A percentile compares a stretch with the other conserved stretches of the same genome.
Conservation (phyloP, 2,888 invertebrate species). For the Tenodera sinensis region DNA sequence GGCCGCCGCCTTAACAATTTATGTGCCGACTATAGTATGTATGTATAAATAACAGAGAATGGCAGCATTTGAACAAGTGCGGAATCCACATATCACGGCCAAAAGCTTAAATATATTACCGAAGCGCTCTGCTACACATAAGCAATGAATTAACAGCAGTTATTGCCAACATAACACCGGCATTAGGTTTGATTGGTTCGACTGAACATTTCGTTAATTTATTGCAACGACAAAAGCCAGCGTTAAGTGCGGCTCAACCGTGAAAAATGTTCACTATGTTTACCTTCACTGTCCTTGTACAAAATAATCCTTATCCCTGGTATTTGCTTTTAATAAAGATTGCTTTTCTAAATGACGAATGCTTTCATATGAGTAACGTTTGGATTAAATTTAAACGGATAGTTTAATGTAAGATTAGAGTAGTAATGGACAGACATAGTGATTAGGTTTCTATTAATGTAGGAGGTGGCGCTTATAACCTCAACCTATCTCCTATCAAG, state of each 20-base stretch:
- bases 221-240: neutral
- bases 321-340: neutral
- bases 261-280: neutral
- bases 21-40: neutral
- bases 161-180: neutral
- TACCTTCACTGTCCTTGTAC: neutral
- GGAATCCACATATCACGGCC: neutral
- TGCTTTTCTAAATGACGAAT: neutral
- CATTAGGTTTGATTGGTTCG: neutral
- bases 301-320: neutral
- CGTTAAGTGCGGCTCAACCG: neutral
- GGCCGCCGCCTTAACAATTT: neutral
- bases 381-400: no score
- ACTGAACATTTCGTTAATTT: neutral
- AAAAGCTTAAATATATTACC: neutral
- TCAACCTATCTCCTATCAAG: no score
- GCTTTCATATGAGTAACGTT: neutral
- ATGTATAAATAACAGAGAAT: neutral
- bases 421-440: no score
- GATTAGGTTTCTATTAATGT: no score
- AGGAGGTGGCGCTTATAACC: no score
- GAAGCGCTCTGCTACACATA: neutral
- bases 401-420: no score
- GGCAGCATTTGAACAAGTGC: neutral
- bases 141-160: neutral